Base-by-base conservation (phyloP, 2,797 vertebrate genomes). In the Remorina albescens region DNA sequence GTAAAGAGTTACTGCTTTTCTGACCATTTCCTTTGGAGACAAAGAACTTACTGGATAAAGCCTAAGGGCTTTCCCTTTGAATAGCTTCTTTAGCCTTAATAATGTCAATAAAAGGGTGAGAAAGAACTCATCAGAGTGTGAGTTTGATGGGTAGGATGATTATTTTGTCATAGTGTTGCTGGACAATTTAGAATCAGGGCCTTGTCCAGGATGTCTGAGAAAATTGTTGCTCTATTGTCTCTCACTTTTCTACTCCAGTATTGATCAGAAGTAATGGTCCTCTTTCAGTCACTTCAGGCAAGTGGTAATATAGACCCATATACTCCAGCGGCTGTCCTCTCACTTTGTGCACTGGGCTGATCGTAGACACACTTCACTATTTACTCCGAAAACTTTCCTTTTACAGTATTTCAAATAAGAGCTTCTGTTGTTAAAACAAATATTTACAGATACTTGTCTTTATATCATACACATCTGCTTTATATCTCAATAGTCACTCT, bases 191-290 rank as follows among this genome's bases (percentile, higher is more conserved):
- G 68, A 82, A 74, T 77, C 37, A 8, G 67, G 55, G 57, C 71
- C 50, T 86, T 71, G 60, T 85, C 80, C 76, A 44, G 42, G 67
- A 67, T 71, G 63, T 80, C 53, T 63, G 72, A 80, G 75, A 63
- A 76, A 81, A 82, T 61, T 64, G 60, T 51, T 57, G 62, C 58
- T 76, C 28, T 66, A 47, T 76, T 86, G 79, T 88, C 74, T 76
- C 42, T 34, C 26, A 28, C 70, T 64, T 30, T 39, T 65, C 51
- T 78, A 39, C 75, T 86, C 69, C 82, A 59, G 86, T 83, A 89
- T 91, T 73, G 88, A 89, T 92, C 76, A 81, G 77, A 82, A 90
- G 80, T 76, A 85, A 81, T 81, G 72, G 70, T 81, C 84, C 74
- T 86, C 67, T 67, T 76, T 84, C 78, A 85, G 76, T 85, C 84